phyloP scores from a whole-genome alignment of 2,113 vertebrate genomes.

The Pagrus major region DNA sequence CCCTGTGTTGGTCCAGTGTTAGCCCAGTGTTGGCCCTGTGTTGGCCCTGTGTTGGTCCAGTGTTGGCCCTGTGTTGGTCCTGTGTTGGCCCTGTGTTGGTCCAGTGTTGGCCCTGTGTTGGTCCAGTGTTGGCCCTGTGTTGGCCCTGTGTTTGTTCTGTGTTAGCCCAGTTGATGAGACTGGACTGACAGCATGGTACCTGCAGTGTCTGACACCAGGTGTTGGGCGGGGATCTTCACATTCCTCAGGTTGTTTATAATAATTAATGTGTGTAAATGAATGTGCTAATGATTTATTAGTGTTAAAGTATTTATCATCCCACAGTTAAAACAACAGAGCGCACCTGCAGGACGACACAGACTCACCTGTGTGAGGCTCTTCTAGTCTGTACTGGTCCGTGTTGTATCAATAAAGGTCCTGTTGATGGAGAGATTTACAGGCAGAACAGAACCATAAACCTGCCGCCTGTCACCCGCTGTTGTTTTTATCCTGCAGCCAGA shows the following conservation, averaged over 20 bases:
- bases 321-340: background rate
- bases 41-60: too few species aligned
- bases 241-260: background rate
- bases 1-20: too few species aligned
- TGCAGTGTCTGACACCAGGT: background rate
- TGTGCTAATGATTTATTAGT: constrained; percentile 11
- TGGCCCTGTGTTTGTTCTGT: too few species aligned
- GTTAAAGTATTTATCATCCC: background rate
- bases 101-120: too few species aligned
- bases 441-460: constrained; percentile 1
- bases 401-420: background rate
- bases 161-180: too few species aligned
- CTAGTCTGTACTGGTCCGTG: constrained; percentile 10
- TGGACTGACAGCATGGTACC: background rate
- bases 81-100: too few species aligned
- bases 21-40: too few species aligned
- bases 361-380: constrained; percentile 17
- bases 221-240: background rate
- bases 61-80: too few species aligned
- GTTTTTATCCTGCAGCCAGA: constrained; percentile 42
- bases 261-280: constrained; percentile 11
- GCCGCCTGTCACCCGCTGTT: constrained; percentile 32
- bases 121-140: too few species aligned
- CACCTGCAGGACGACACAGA: constrained; percentile 40
- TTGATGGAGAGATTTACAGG: constrained; percentile 38